Evolutionary conservation across 2,888 invertebrate species (phyloP), one percentile per base, ranked within the genome.

Genomic region (Rotaria socialis): DNA sequence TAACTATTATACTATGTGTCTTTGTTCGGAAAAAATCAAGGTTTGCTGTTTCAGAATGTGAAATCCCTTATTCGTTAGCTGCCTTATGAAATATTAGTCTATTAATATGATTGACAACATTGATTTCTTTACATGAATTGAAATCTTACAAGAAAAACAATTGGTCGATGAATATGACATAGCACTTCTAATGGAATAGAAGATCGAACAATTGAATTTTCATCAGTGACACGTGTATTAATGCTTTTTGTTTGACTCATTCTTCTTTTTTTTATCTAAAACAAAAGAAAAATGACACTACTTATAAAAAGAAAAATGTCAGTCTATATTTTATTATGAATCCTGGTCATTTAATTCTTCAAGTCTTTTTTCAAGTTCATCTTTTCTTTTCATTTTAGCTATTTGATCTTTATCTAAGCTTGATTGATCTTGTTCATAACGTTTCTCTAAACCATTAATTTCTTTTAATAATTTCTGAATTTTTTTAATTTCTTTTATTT

Each of bases 401-500:
- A 85, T 14, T 60, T 86, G 86, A 55, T 75, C 85, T 84, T 85
- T 55, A 43, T 85, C 86, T 47, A 85, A 58, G 22, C 50, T 56
- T 22, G 75, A 47, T 58, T 84, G 47, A n/a, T 75, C 50, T 35
- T 80, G 50, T 74, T 58, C 35, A 52, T 47, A 80, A 47, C 85
- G 85, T 80, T 85, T 85, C 35, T 86, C 86, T 11, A 86, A 50
- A 27, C n/a, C 58, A 19, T 75, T 74, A 41, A 86, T 86, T 85
- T 85, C 85, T 85, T 85, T 85, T 58, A 86, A 58, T 58, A 86
- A 60, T 84, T 86, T 86, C 43, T 85, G 80, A n/a, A 60, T 52
- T 60, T 86, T 85, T 52, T 86, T 85, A 27, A 75, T 35, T 60
- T 52, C 55, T 58, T 50, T 41, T n/a, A 55, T 43, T 24, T 85